Conservation (phyloP, 1,140 invertebrate genomes). For the Pseudomyrmex pallidus region DNA sequence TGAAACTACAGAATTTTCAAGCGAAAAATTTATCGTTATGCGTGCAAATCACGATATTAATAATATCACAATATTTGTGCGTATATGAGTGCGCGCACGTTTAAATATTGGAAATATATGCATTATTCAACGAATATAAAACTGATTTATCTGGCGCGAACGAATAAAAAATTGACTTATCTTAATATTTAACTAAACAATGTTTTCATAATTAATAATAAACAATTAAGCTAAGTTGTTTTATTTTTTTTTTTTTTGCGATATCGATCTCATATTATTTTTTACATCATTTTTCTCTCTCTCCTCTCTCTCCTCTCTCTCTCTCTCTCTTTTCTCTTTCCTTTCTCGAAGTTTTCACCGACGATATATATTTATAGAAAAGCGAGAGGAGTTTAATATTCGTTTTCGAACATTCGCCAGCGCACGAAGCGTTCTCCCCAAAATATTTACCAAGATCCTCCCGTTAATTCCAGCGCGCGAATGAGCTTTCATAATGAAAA, state of each 20-base stretch:
- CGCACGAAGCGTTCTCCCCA: background rate
- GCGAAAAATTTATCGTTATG: slow-evolving; percentile 61
- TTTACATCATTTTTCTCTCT: background rate
- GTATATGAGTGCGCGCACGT: background rate
- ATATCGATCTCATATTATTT: background rate
- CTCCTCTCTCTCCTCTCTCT: background rate
- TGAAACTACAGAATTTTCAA: slow-evolving; percentile 75
- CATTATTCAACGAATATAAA: background rate
- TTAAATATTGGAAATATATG: background rate
- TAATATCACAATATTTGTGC: background rate
- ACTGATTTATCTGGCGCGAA: background rate
- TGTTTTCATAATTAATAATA: slow-evolving; percentile 1
- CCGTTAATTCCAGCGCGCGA: slow-evolving; percentile 42
- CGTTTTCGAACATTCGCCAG: slow-evolving; percentile 4
- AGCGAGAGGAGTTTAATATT: slow-evolving; percentile 27
- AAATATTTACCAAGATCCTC: slow-evolving; percentile 47
- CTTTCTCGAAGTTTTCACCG: background rate
- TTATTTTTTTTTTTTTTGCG: no score
- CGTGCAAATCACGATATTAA: slow-evolving; percentile 32
- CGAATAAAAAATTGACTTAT: background rate
- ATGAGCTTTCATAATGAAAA: slow-evolving; percentile 54
- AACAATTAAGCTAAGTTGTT: no score
- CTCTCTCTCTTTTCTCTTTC: background rate
- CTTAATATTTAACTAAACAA: slow-evolving; percentile 11
- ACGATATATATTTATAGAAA: slow-evolving; percentile 8